Evolutionary conservation across 2,888 invertebrate genomes (phyloP).

Genomic region (Willowsia nigromaculata): DNA sequence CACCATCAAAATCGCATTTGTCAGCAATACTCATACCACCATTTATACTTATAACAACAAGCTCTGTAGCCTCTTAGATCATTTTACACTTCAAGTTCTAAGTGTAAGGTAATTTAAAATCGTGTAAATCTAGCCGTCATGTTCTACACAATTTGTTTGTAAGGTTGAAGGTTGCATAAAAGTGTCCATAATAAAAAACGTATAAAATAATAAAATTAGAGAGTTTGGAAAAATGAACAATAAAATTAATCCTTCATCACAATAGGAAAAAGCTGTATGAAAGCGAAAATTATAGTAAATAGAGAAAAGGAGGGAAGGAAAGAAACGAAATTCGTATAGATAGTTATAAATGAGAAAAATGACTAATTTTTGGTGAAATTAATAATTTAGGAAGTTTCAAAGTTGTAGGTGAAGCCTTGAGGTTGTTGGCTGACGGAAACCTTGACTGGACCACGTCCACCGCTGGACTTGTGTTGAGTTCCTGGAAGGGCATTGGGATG

Average conservation of each 20-base stretch:
- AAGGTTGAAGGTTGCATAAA: not conserved
- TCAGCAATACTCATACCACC: not conserved
- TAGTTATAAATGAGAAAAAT: conserved; percentile 51
- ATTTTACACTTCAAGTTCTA: not conserved
- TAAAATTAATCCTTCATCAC: not conserved
- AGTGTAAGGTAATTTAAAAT: not conserved
- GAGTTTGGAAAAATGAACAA: not conserved
- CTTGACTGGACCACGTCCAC: conserved; percentile 61
- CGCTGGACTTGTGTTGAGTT: not conserved
- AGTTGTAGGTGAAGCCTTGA: conserved; percentile 72
- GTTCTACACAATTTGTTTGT: not conserved
- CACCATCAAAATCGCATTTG: not conserved
- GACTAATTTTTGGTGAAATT: conserved; percentile 46
- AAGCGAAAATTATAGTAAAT: not conserved
- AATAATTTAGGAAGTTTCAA: conserved; percentile 48
- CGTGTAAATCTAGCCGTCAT: not conserved
- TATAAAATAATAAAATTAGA: conserved; percentile 29
- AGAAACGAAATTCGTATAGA: not conserved
- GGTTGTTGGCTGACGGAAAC: conserved; percentile 71
- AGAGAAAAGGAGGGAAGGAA: not conserved
- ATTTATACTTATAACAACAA: not conserved
- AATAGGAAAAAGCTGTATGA: not conserved
- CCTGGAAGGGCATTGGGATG: conserved; percentile 47
- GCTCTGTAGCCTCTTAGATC: not conserved
- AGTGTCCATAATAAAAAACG: not conserved